Evolutionary conservation across 1,140 invertebrate genomes (phyloP).

Genomic region (Cyphomyrmex costatus): DNA sequence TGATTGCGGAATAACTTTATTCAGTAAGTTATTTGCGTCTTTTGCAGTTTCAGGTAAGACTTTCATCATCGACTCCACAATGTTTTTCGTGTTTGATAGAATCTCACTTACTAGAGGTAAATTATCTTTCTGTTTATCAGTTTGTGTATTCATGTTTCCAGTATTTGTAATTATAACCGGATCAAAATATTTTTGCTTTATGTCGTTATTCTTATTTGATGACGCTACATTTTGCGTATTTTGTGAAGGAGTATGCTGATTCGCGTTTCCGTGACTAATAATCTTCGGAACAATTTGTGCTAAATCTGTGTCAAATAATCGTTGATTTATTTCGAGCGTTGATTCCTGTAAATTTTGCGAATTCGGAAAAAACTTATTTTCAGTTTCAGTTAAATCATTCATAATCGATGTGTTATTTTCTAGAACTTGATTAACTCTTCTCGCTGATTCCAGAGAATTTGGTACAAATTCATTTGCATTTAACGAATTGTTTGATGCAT

Average conservation of each 20-base stretch:
- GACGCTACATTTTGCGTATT: neutral
- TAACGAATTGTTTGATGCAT: neutral
- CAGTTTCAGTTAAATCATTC: slow-evolving; percentile 11
- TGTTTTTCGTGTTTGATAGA: neutral
- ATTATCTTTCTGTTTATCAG: neutral
- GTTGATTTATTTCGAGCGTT: neutral
- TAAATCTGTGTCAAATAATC: neutral
- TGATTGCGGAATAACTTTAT: slow-evolving; percentile 2
- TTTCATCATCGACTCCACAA: slow-evolving; percentile 2
- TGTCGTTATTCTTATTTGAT: neutral
- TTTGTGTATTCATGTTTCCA: neutral
- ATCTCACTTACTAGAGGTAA: neutral
- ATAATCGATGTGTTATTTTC: neutral
- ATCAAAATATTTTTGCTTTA: neutral
- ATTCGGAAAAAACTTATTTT: neutral
- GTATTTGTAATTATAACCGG: neutral
- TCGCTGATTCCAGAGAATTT: neutral
- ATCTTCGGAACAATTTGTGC: neutral
- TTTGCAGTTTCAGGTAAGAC: neutral
- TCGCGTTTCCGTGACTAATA: neutral
- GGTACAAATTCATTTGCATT: neutral
- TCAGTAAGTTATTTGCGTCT: neutral
- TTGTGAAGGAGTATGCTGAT: neutral
- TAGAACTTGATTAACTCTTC: neutral
- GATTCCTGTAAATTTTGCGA: neutral